Evolutionary conservation across 2,797 vertebrate genomes (phyloP).

Genomic region (Australoheros facetus): DNA sequence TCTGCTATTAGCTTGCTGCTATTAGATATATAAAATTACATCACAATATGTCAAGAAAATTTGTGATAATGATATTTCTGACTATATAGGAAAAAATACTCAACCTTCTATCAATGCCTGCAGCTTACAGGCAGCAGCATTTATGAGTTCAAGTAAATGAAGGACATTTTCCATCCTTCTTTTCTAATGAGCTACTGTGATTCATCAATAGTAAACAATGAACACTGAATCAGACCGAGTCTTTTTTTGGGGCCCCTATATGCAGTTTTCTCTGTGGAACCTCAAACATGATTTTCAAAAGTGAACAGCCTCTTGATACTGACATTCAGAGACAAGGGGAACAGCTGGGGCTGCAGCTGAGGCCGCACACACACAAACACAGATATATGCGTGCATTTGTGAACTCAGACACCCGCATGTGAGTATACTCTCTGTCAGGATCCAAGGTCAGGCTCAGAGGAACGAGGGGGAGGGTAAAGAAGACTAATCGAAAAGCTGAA

Average conservation of each 20-base stretch:
- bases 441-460: constrained; percentile 32
- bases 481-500: not conserved
- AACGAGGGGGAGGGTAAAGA: not conserved
- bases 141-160: not conserved
- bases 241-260: constrained; percentile 12
- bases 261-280: constrained; percentile 31
- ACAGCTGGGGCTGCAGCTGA: constrained; percentile 59
- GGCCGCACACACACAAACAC: constrained; percentile 7
- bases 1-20: not conserved
- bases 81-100: not conserved
- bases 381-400: constrained; percentile 3
- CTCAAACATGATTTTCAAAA: constrained; percentile 37
- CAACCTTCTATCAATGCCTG: not conserved
- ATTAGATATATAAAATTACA: too few species aligned
- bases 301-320: constrained; percentile 44
- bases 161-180: not conserved
- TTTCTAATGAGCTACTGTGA: not conserved
- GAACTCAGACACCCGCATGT: not conserved
- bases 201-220: constrained; percentile 4
- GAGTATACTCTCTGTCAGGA: constrained; percentile 20
- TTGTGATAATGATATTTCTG: not conserved
- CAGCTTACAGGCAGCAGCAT: not conserved
- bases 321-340: constrained; percentile 28
- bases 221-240: not conserved
- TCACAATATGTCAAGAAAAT: too few species aligned